Evolutionary conservation across 2,888 invertebrate genomes (phyloP).

Genomic region (Eristalinus sepulchralis): DNA sequence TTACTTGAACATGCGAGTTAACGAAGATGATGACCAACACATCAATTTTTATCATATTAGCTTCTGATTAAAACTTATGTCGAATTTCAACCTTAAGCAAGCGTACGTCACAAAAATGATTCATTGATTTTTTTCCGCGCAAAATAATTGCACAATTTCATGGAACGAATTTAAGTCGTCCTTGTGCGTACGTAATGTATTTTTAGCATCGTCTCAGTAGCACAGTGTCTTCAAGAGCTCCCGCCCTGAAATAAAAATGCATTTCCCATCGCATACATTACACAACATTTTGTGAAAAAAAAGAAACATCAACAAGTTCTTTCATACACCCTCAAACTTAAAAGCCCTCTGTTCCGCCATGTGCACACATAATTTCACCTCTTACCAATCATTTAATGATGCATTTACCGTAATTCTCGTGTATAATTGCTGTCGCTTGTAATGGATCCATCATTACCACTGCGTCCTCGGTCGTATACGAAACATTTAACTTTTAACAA

Average conservation of each 20-base stretch:
- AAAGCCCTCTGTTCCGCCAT: background rate
- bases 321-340: background rate
- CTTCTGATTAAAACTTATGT: too few relatives aligned
- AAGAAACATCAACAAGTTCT: background rate
- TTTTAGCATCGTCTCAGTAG: too few relatives aligned
- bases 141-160: too few relatives aligned
- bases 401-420: constrained; percentile 35
- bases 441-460: constrained; percentile 57
- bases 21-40: too few relatives aligned
- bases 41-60: too few relatives aligned
- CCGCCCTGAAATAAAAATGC: background rate
- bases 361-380: background rate
- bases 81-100: too few relatives aligned
- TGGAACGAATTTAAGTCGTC: too few relatives aligned
- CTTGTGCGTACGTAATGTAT: too few relatives aligned
- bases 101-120: too few relatives aligned
- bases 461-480: constrained; percentile 37
- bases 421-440: constrained; percentile 45
- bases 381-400: constrained; percentile 46
- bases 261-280: background rate
- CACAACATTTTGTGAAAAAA: background rate
- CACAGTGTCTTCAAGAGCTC: background rate
- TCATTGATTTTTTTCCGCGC: too few relatives aligned
- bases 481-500: constrained; percentile 12
- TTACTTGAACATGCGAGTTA: too few relatives aligned